Conservation (phyloP, 2,113 vertebrate species). For the Sminthopsis crassicaudata region DNA sequence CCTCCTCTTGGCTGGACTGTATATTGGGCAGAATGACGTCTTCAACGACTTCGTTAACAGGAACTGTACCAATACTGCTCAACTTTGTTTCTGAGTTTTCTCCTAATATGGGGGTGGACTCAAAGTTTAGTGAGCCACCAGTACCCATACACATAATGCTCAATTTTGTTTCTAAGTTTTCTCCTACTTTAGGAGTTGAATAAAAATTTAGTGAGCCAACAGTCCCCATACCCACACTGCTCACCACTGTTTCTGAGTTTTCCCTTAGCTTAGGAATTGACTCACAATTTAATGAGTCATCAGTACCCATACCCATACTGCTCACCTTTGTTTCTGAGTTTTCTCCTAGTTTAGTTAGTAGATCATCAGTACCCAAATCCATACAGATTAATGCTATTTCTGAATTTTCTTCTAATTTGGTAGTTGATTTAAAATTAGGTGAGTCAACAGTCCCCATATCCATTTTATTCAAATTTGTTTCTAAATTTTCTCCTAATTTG, state of each 20-base stretch:
- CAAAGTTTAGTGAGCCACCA: slow-evolving; percentile 66
- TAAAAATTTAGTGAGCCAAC: slow-evolving; percentile 41
- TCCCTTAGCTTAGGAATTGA: background rate
- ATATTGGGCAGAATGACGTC: slow-evolving; percentile 84
- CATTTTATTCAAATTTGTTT: background rate
- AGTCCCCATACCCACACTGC: background rate
- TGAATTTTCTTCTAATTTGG: background rate
- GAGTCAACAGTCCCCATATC: background rate
- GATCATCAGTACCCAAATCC: background rate
- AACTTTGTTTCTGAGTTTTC: slow-evolving; percentile 61
- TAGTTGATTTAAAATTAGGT: background rate
- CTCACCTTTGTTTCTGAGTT: background rate
- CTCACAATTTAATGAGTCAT: background rate
- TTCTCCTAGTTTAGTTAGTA: background rate
- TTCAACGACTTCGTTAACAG: slow-evolving; percentile 84
- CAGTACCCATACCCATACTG: background rate
- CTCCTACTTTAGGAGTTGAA: slow-evolving; percentile 24
- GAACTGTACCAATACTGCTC: slow-evolving; percentile 60
- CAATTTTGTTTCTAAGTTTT: slow-evolving; percentile 54
- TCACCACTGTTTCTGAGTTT: background rate
- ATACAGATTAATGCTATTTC: background rate
- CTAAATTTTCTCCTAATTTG: background rate
- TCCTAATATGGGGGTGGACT: slow-evolving; percentile 62
- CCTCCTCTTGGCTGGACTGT: slow-evolving; percentile 79
- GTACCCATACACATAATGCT: slow-evolving; percentile 35